Evolutionary conservation across 2,888 invertebrate species (phyloP), one percentile per base, ranked within the genome.

Genomic region (Heliconius sara): DNA sequence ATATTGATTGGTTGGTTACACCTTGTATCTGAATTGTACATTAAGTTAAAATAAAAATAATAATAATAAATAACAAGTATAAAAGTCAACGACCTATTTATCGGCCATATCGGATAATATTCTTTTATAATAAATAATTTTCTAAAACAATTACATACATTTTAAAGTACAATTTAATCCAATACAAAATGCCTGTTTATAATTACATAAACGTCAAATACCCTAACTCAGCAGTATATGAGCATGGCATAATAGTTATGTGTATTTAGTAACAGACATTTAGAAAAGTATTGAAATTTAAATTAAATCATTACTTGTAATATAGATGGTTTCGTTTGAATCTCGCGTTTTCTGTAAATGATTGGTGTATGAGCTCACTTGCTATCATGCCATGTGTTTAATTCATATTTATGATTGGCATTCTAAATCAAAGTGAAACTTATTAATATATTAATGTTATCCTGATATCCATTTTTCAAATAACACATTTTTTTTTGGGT

Each of bases 161-260:
- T 39, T 39, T n/a, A 22, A 39, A n/a, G 12, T 68, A 68, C 2
- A 39, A 5, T 39, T 39, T 68, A n/a, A n/a, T 68, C 3, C 6
- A 25, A 25, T 70, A 25, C 39, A 43, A 13, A 70, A 13, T 43
- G 43, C 43, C n/a, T 39, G 66, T 27, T 30, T 10, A 57, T 57
- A 34, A 30, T 60, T 73, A 57, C n/a, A 34, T n/a, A 43, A 34
- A 47, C 57, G 57, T 73, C 73, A 73, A 73, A 73, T 73, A 60
- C 73, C 73, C 73, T 34, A n/a, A 39, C n/a, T 72, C 12, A 34
- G 57, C 34, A 72, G 12, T 57, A 72, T 72, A 57, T 72, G 57
- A 52, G 22, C 52, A 72, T 72, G 72, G 72, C 72, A 57, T 72
- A 52, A 72, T 72, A 72, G 72, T 34, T 60, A 1, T 47, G 34